phyloP scores from a whole-genome alignment of 30 jellyfish, hydroid and myxozoan genomes.

The Pelagia noctiluca region DNA sequence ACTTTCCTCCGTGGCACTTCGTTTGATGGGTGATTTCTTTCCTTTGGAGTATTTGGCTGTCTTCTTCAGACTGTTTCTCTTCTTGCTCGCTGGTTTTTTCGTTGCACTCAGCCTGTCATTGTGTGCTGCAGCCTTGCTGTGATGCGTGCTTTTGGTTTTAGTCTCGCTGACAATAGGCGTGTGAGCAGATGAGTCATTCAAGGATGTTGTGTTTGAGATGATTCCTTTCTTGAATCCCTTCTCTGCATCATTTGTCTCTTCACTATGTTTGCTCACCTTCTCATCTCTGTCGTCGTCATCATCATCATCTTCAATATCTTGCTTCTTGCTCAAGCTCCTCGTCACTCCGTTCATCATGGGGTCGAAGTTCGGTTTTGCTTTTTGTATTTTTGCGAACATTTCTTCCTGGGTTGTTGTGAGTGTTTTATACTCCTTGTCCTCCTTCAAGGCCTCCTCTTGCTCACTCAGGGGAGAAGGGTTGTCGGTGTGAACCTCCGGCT shows the following conservation, averaged over 20 bases:
- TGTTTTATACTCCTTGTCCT: conserved; percentile 84
- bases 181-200: conserved; percentile 34
- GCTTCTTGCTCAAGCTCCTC: conserved; percentile 23
- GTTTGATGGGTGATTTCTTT: background rate
- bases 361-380: conserved; percentile 75
- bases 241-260: background rate
- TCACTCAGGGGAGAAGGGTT: conserved; percentile 75
- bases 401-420: conserved; percentile 76
- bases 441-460: conserved; percentile 92
- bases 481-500: conserved; percentile 92
- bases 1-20: background rate
- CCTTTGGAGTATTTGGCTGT: conserved; percentile 1
- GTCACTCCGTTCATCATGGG: conserved; percentile 60
- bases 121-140: conserved; percentile 6
- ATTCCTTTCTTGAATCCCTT: conserved; percentile 24
- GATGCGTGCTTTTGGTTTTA: background rate
- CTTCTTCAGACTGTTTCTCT: conserved; percentile 9
- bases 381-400: conserved; percentile 72
- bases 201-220: conserved; percentile 24
- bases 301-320: conserved; percentile 36
- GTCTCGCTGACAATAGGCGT: conserved; percentile 25
- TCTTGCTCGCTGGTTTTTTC: background rate
- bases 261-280: too few species aligned
- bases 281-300: conserved; percentile 54
- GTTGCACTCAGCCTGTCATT: background rate